Conservation (phyloP, 2,797 vertebrate genomes). For the Sebastes nivosus region DNA sequence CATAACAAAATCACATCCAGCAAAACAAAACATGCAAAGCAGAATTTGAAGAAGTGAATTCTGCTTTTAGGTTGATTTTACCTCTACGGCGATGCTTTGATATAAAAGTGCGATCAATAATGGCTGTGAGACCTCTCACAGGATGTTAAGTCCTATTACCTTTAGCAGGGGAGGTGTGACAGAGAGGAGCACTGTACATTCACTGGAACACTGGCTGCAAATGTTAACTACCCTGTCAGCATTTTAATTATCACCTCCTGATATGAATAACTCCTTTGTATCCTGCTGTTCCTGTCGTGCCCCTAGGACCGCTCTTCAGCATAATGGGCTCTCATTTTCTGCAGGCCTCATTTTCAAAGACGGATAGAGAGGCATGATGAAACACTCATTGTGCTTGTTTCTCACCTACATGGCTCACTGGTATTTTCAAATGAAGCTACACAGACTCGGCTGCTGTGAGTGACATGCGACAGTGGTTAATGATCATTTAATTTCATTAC, state of each 20-base stretch:
- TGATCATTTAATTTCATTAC: no score
- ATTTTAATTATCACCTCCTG: slow-evolving; percentile 59
- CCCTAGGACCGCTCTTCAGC: background rate
- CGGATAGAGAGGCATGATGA: background rate
- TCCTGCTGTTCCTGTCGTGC: slow-evolving; percentile 1
- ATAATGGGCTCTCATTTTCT: slow-evolving; percentile 12
- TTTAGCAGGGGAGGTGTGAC: slow-evolving; percentile 37
- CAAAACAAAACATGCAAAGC: background rate
- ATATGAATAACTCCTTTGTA: slow-evolving; percentile 41
- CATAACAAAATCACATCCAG: background rate
- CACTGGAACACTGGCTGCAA: slow-evolving; percentile 52
- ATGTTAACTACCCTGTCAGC: slow-evolving; percentile 59
- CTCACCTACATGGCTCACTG: background rate
- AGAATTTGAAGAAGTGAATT: background rate
- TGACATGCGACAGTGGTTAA: background rate
- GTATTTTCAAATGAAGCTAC: background rate
- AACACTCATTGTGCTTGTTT: slow-evolving; percentile 2
- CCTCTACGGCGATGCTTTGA: background rate
- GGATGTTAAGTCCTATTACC: slow-evolving; percentile 24
- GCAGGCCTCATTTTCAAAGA: background rate
- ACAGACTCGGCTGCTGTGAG: background rate
- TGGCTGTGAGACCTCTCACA: slow-evolving; percentile 21
- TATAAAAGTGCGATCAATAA: slow-evolving; percentile 5
- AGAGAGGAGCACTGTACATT: slow-evolving; percentile 17
- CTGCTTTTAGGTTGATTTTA: background rate